Conservation (phyloP, 1,140 invertebrate genomes). For the Drosophila orena region DNA sequence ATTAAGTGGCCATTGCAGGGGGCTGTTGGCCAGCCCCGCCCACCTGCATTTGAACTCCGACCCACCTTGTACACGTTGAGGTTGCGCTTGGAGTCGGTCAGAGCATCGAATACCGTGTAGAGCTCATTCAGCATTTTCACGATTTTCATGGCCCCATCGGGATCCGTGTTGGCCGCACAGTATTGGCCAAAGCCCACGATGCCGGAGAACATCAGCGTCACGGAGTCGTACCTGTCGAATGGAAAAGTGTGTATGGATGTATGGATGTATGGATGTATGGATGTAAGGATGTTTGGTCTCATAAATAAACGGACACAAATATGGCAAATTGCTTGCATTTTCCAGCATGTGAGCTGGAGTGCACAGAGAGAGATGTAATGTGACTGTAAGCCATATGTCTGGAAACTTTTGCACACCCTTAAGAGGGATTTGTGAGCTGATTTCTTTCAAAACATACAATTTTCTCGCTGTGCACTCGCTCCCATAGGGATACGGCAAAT, state of each 20-base stretch:
- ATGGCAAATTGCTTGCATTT: slow-evolving; percentile 57
- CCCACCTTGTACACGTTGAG: slow-evolving; percentile 97
- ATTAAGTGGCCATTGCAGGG: slow-evolving; percentile 53
- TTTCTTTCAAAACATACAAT: no score
- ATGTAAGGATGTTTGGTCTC: slow-evolving; percentile 24
- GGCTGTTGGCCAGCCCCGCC: slow-evolving; percentile 6
- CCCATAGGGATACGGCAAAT: slow-evolving; percentile 18
- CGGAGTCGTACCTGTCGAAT: slow-evolving; percentile 90
- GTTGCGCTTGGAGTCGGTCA: slow-evolving; percentile 96
- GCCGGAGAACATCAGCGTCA: slow-evolving; percentile 96
- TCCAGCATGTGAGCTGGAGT: neutral
- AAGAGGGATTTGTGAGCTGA: no score
- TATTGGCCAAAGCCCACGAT: slow-evolving; percentile 96
- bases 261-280: slow-evolving; percentile 3
- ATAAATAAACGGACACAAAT: slow-evolving; percentile 66
- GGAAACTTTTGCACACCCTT: no score
- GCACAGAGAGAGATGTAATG: neutral
- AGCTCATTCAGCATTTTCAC: slow-evolving; percentile 96
- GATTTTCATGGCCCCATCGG: slow-evolving; percentile 95
- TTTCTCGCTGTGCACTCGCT: slow-evolving; percentile 19
- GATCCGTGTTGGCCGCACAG: slow-evolving; percentile 93
- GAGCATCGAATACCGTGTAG: slow-evolving; percentile 95
- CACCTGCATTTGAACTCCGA: slow-evolving; percentile 35
- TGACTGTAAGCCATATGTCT: neutral
- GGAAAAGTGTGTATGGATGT: neutral